A percentile compares a stretch with the other conserved stretches of the same genome.
phyloP scores from a whole-genome alignment of 2,113 vertebrate genomes.

The Gracilinanus agilis region DNA sequence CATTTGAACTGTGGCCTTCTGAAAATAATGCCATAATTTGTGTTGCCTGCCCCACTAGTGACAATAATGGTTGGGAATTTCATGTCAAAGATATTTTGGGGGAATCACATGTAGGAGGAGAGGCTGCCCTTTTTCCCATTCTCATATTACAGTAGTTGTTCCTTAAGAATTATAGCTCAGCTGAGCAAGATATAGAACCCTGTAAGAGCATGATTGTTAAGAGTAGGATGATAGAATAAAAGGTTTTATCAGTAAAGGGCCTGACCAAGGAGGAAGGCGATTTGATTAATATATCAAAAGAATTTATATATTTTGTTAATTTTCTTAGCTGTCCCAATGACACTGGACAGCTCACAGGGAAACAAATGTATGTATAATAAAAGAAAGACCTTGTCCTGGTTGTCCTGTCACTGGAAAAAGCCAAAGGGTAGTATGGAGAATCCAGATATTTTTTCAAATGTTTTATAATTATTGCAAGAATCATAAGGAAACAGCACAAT shows the following conservation, averaged over 20 bases:
- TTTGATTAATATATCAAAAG: constrained; percentile 50
- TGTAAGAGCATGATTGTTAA: neutral
- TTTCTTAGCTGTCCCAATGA: neutral
- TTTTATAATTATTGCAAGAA: neutral
- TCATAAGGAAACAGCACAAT: neutral
- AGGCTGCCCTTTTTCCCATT: neutral
- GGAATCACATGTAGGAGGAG: neutral
- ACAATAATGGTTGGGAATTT: neutral
- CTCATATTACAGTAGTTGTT: neutral
- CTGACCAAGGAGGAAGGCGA: neutral
- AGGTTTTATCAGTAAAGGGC: constrained; percentile 1
- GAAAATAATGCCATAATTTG: neutral
- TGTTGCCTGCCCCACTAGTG: neutral
- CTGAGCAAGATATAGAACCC: neutral
- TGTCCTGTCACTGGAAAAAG: neutral
- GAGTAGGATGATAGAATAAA: neutral
- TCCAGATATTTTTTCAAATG: constrained; percentile 17
- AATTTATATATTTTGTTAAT: constrained; percentile 25
- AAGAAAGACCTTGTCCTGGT: neutral
- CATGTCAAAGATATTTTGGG: neutral
- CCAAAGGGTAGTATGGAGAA: neutral
- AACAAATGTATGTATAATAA: neutral
- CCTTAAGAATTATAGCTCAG: neutral
- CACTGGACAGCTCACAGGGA: constrained; percentile 14
- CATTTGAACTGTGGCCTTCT: neutral